Conservation (phyloP, 2,113 vertebrate genomes). For the Elephantulus edwardii region DNA sequence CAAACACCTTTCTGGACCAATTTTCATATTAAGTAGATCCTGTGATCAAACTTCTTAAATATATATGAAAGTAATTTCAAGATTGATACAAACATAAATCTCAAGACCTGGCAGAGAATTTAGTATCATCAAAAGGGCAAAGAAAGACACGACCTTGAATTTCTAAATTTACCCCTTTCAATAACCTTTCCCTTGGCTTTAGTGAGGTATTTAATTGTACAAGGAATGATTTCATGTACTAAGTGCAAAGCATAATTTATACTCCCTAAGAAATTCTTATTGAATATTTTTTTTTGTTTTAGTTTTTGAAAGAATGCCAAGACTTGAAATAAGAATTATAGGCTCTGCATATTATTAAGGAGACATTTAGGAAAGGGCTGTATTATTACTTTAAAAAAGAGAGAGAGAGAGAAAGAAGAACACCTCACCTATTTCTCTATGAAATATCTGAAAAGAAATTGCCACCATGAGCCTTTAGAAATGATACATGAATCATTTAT, state of each 20-base stretch:
- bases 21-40: conserved; percentile 17
- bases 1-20: background rate
- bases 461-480: background rate
- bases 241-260: conserved; percentile 62
- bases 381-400: background rate
- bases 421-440: background rate
- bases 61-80: background rate
- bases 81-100: background rate
- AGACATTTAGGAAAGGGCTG: conserved; percentile 26
- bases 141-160: conserved; percentile 48
- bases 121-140: conserved; percentile 39
- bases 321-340: conserved; percentile 46
- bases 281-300: conserved; percentile 46
- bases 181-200: background rate
- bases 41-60: conserved; percentile 1
- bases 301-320: conserved; percentile 29
- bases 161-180: conserved; percentile 1
- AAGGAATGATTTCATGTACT: conserved; percentile 12
- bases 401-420: background rate
- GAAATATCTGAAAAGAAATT: background rate
- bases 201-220: conserved; percentile 49
- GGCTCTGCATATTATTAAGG: conserved; percentile 36
- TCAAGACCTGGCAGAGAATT: conserved; percentile 8
- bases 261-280: conserved; percentile 48
- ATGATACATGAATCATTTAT: background rate